phyloP scores from a whole-genome alignment of 2,888 invertebrate genomes.

The Pseudococcus longispinus region DNA sequence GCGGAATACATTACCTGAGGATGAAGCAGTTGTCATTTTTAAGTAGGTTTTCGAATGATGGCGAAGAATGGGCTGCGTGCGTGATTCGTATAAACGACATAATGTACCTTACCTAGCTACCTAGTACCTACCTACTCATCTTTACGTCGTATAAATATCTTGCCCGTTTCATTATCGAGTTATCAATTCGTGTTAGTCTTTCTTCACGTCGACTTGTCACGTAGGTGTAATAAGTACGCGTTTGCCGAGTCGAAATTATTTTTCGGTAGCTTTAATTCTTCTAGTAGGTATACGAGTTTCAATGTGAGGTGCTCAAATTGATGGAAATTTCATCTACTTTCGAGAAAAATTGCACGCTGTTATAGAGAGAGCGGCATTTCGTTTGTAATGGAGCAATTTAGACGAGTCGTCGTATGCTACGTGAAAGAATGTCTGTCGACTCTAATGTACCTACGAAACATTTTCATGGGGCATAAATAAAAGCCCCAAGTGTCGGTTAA shows the following conservation, averaged over 20 bases:
- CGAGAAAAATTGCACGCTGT: too few species aligned
- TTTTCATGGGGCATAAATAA: conserved; percentile 12
- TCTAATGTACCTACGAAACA: not conserved
- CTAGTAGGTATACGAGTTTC: too few species aligned
- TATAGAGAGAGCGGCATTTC: not conserved
- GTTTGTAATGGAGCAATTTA: not conserved
- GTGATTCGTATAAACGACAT: not conserved
- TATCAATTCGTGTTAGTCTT: not conserved
- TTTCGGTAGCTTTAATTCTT: too few species aligned
- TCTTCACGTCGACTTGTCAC: not conserved
- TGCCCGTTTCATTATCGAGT: too few species aligned
- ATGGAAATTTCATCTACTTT: too few species aligned
- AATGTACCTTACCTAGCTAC: not conserved
- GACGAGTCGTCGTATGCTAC: not conserved
- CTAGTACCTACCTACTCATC: too few species aligned
- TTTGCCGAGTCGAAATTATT: too few species aligned
- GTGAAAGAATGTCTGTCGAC: not conserved
- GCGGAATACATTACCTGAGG: not conserved
- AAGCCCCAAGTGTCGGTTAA: conserved; percentile 23
- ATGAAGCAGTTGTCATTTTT: conserved; percentile 17
- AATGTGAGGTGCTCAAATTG: too few species aligned
- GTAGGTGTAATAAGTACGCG: not conserved
- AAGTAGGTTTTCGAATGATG: conserved; percentile 10
- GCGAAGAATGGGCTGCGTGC: not conserved
- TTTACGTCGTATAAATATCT: too few species aligned